Base-by-base conservation (phyloP, 2,797 vertebrate species). In the Epinephelus awoara region DNA sequence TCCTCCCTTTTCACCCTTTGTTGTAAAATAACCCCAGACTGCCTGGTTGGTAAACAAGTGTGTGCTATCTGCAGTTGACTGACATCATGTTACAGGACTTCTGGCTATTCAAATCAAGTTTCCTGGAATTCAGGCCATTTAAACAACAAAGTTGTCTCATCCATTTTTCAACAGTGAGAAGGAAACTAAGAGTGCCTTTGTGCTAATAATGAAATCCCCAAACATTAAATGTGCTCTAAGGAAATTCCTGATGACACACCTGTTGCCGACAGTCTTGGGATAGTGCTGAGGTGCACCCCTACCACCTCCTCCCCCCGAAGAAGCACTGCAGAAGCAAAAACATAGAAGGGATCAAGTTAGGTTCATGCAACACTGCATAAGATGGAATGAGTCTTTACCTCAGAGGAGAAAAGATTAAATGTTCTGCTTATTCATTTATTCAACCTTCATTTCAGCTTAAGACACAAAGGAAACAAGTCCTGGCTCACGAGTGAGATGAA, bases 181-280 rank as follows among this genome's bases (percentile, higher is more conserved):
- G 27, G 13, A 67, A 64, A 13, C 15, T 7, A 61, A 6, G 14
- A 23, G 15, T 18, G 49, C 25, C 21, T 25, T 5, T 8, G 42
- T 10, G 9, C 1, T 21, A 47, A 21, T 47, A 38, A 65, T 38
- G 17, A 42, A 25, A 54, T 67, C 21, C 46, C 10, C 8, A 21
- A 2, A 17, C 6, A 19, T 21, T 8, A 18, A 59, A 5, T 10
- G 59, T n/a, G 23, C n/a, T 8, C 2, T 8, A 2, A 3, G 56
- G 25, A 23, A 58, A 40, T 29, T 25, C 5, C 5, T 23, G 3
- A 40, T 14, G 49, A 75, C 80, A 44, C 94, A 99, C 98, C 98
- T 97, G 97, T 98, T 98, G 95, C 97, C 97, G 97, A 97, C 97
- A 99, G 98, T 98, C 97, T 99, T 99, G 98, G 98, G 97, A 99